phyloP scores from a whole-genome alignment of 2,888 invertebrate genomes.

The Odontothrips loti region DNA sequence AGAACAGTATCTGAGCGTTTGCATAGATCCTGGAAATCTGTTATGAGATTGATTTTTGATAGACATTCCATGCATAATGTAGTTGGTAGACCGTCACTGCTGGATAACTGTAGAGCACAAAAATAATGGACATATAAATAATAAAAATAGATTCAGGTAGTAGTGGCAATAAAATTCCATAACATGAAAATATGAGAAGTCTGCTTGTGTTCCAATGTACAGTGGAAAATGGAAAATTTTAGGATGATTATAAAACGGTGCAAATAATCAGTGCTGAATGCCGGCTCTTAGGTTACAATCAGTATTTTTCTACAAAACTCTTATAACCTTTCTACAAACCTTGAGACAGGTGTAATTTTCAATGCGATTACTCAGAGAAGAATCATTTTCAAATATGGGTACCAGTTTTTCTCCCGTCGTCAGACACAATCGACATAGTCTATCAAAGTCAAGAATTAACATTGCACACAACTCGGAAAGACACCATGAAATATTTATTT shows the following conservation, averaged over 20 bases:
- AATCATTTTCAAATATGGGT: not conserved
- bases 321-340: not conserved
- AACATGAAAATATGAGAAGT: too few relatives aligned
- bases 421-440: not conserved
- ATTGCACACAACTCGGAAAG: not conserved
- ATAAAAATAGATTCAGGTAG: too few relatives aligned
- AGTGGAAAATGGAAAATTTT: too few relatives aligned
- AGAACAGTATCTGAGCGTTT: not conserved
- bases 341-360: slow-evolving; percentile 4
- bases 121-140: not conserved
- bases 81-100: not conserved
- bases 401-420: not conserved
- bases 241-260: too few relatives aligned
- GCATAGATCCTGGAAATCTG: not conserved
- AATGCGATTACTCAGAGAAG: not conserved
- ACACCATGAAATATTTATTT: not conserved
- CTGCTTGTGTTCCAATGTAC: too few relatives aligned
- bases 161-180: too few relatives aligned
- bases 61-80: not conserved
- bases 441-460: not conserved
- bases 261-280: too few relatives aligned
- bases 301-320: too few relatives aligned
- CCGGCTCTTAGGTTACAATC: too few relatives aligned
- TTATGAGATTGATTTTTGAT: not conserved
- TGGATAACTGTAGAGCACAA: not conserved